Base-by-base conservation (phyloP, 2,797 vertebrate genomes). In the Lindbergichthys nudifrons region DNA sequence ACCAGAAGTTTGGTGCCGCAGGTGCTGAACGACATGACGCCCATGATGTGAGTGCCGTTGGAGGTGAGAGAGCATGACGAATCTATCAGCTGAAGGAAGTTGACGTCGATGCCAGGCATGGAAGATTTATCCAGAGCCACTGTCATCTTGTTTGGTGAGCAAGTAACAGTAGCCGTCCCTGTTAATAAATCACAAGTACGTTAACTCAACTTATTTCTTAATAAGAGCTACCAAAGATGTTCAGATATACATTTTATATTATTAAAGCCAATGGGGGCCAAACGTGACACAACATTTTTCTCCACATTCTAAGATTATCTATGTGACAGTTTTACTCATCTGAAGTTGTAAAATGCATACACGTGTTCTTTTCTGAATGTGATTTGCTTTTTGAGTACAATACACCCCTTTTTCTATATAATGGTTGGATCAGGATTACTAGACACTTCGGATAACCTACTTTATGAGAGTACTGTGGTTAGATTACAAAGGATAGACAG, bases 1-100 rank as follows among this genome's bases (percentile, higher is more conserved):
- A 95, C 94, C 94, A 92, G 87, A 0, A 92, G 0, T 18, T 58
- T 68, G 3, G 94, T 95, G 48, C 94, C 94, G 16, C 94, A 95
- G 70, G 91, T 78, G 79, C 71, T 82, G 71, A 92, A 89, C 0
- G 92, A 92, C 80, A 92, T 82, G n/a, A 7, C 81, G 60, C 81
- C 94, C 45, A 77, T 61, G 75, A 95, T 91, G 83, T 94, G 92
- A 2, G 93, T 92, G 65, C 2, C 16, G 50, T 95, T 95, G 72
- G 88, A 89, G 18, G 82, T 82, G 7, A 95, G 87, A 0, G 91
- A 90, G 65, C 94, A 95, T 0, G 83, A 72, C 0, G 84, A 64
- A 67, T 95, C 94, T 0, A 32, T 77, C 66, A 95, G 82, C n/a
- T 70, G 60, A 2, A 95, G 91, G 43, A 77, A 91, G 48, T 80